Base-by-base conservation (phyloP, 2,797 vertebrate species). In the Takifugu ocellatus region DNA sequence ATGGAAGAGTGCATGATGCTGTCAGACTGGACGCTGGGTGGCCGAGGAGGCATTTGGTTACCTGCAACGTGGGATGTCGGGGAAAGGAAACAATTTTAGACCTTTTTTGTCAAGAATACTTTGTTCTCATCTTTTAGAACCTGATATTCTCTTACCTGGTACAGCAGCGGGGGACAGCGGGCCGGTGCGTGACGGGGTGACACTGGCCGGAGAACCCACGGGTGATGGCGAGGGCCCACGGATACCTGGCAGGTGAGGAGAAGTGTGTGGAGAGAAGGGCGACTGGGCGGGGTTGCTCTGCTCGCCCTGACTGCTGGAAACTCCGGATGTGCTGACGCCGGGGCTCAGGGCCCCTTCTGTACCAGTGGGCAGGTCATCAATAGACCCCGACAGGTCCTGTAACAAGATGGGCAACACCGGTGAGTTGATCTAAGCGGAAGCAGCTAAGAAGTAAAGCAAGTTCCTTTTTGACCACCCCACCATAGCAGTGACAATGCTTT, bases 281-380 rank as follows among this genome's bases (percentile, higher is more conserved):
- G 97, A 99, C 93, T 98, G 97, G 71, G 96, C 97, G 3, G 97
- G 97, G 84, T 99, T 99, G 86, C 96, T 98, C 91, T 98, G 96
- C 83, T 99, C 97, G 51, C 97, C 97, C 90, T 99, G 97, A 84
- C 96, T 98, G 91, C 97, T 98, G 84, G 97, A 98, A 84, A 98
- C 97, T 69, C 97, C 96, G 70, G 96, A 97, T 66, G 96, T 98
- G 92, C 96, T 98, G 83, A 98, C 96, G 52, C 96, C 97, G 2
- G 96, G 96, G 86, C 96, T 98, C 91, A 98, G 90, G 70, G 95
- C 95, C 56, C 95, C 95, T 89, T 99, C 97, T 21, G 96, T 93
- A 71, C 97, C 97, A 53, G 96, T 97, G 62, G 96, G 96, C 16
- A 99, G 93, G 89, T 99, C 96, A 50, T 99, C 97, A 75, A 99